Conservation (phyloP, 2,888 invertebrate species). For the Amorpha juglandis region DNA sequence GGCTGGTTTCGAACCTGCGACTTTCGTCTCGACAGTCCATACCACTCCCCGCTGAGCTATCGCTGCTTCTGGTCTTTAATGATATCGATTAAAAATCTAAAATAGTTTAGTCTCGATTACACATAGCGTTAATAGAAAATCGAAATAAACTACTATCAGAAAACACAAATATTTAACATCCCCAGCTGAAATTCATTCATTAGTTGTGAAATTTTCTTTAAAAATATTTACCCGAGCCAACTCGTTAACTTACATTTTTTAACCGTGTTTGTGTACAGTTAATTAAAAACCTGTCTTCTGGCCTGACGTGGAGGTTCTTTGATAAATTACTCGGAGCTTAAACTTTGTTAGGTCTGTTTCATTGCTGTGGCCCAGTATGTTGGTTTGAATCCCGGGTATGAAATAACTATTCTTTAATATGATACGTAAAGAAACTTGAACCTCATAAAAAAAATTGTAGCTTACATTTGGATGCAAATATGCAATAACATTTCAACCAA, state of each 20-base stretch:
- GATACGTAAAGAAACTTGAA: too few relatives aligned
- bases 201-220: constrained; percentile 14
- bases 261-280: constrained; percentile 50
- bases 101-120: too few relatives aligned
- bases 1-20: too few relatives aligned
- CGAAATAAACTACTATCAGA: neutral
- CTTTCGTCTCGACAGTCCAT: too few relatives aligned
- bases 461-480: too few relatives aligned
- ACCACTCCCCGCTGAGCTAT: too few relatives aligned
- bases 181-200: neutral
- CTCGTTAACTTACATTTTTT: constrained; percentile 52
- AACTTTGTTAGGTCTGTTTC: neutral
- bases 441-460: too few relatives aligned
- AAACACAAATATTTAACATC: neutral
- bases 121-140: too few relatives aligned
- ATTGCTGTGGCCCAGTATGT: neutral
- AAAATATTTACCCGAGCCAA: constrained; percentile 31
- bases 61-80: too few relatives aligned
- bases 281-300: constrained; percentile 52
- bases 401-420: too few relatives aligned
- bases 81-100: too few relatives aligned
- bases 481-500: too few relatives aligned
- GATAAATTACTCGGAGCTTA: constrained; percentile 7
- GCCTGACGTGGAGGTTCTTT: constrained; percentile 14
- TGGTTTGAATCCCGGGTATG: neutral